phyloP scores from a whole-genome alignment of 2,888 invertebrate species.

The Tetragonisca angustula region DNA sequence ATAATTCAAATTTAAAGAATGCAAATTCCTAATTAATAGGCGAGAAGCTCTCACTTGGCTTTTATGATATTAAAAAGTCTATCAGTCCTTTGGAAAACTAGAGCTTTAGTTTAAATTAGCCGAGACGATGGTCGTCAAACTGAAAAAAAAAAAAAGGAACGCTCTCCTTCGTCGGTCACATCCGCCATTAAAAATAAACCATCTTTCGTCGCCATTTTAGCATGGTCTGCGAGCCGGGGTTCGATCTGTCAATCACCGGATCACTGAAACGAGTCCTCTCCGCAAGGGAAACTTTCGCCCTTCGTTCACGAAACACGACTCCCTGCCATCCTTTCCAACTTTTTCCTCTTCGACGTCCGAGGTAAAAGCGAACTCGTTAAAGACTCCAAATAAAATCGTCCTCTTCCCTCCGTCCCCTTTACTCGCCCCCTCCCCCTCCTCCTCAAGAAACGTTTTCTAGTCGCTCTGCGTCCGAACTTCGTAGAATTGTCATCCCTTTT shows the following conservation, averaged over 20 bases:
- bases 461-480: slow-evolving; percentile 10
- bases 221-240: slow-evolving; percentile 69
- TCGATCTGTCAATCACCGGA: slow-evolving; percentile 82
- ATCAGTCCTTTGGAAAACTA: no score
- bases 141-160: neutral
- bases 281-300: slow-evolving; percentile 67
- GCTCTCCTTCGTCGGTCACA: slow-evolving; percentile 1
- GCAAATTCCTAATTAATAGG: no score
- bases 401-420: slow-evolving; percentile 8
- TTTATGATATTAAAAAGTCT: no score
- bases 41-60: no score
- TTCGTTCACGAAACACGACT: slow-evolving; percentile 74
- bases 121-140: neutral
- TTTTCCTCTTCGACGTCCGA: slow-evolving; percentile 74
- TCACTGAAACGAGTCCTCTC: slow-evolving; percentile 74
- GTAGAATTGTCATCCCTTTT: neutral
- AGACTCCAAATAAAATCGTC: slow-evolving; percentile 74
- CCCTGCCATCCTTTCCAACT: slow-evolving; percentile 72
- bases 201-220: slow-evolving; percentile 82
- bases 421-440: neutral
- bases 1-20: no score
- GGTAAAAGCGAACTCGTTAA: slow-evolving; percentile 80
- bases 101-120: neutral
- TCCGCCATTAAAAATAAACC: slow-evolving; percentile 82
- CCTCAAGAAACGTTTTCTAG: slow-evolving; percentile 27